These are phyloP conservation scores for Danio aesculapii DNA, from an alignment of 2,797 vertebrate species.

Conservation along the genomic window DNA sequence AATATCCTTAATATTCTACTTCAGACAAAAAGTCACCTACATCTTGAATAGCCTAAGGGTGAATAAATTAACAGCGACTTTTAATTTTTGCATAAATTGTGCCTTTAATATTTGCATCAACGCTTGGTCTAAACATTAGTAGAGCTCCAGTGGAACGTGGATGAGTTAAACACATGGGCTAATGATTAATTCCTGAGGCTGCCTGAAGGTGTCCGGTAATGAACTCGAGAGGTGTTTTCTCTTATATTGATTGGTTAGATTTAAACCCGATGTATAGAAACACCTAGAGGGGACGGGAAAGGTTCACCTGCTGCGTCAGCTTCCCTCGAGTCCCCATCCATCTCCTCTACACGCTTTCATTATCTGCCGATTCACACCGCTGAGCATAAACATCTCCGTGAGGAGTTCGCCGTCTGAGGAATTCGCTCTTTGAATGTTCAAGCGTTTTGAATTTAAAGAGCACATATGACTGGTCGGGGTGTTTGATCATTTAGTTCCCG, in stretches of 20 bases:
- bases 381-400: slow-evolving; percentile 35
- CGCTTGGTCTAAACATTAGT: neutral
- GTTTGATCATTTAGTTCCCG: neutral
- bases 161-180: neutral
- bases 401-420: neutral
- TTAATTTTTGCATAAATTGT: neutral
- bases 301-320: slow-evolving; percentile 23
- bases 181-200: slow-evolving; percentile 11
- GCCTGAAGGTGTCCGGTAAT: neutral
- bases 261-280: slow-evolving; percentile 6
- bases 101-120: too few species aligned
- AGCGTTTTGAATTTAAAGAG: slow-evolving; percentile 5
- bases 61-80: too few species aligned
- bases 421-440: neutral
- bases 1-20: too few species aligned
- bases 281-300: slow-evolving; percentile 13
- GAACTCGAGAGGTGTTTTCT: slow-evolving; percentile 8
- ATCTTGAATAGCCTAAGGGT: neutral
- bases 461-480: neutral
- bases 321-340: slow-evolving; percentile 12
- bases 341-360: slow-evolving; percentile 41
- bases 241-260: slow-evolving; percentile 10
- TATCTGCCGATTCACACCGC: slow-evolving; percentile 28
- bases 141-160: neutral
- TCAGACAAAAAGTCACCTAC: too few species aligned